These are phyloP conservation scores for Gerris buenoi DNA, from an alignment of 1,140 invertebrate genomes.

Conservation along the genomic window DNA sequence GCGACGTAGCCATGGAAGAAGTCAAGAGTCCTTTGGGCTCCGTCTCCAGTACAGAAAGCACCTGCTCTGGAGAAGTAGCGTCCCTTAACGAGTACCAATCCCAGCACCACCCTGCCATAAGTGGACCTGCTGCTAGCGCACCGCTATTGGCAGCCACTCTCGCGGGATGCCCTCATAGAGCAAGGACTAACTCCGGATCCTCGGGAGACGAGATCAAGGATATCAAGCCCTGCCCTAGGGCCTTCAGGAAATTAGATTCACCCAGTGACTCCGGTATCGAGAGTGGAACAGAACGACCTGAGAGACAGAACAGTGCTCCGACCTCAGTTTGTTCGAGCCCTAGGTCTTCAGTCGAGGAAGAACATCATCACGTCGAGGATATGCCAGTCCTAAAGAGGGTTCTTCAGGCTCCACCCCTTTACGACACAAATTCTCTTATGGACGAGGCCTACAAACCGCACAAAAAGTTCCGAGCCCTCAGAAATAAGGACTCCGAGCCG, in stretches of 20 bases:
- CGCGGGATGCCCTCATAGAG: conserved; percentile 46
- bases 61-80: conserved; percentile 45
- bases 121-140: conserved; percentile 35
- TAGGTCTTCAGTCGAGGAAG: conserved; percentile 64
- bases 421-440: conserved; percentile 77
- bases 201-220: conserved; percentile 61
- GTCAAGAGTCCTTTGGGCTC: conserved; percentile 68
- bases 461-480: conserved; percentile 76
- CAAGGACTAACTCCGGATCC: conserved; percentile 53
- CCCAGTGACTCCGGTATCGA: conserved; percentile 85
- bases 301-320: conserved; percentile 50
- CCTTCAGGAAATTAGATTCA: conserved; percentile 68
- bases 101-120: conserved; percentile 28
- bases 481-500: conserved; percentile 59
- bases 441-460: conserved; percentile 88
- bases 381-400: conserved; percentile 87
- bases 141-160: conserved; percentile 61
- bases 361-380: conserved; percentile 58
- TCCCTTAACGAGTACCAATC: conserved; percentile 35
- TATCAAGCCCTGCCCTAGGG: conserved; percentile 38
- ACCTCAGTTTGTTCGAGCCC: conserved; percentile 73
- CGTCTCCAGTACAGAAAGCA: conserved; percentile 68
- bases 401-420: conserved; percentile 75
- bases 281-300: conserved; percentile 70
- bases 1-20: conserved; percentile 53